Base-by-base conservation (phyloP, 2,113 vertebrate species). In the Mesocricetus auratus region DNA sequence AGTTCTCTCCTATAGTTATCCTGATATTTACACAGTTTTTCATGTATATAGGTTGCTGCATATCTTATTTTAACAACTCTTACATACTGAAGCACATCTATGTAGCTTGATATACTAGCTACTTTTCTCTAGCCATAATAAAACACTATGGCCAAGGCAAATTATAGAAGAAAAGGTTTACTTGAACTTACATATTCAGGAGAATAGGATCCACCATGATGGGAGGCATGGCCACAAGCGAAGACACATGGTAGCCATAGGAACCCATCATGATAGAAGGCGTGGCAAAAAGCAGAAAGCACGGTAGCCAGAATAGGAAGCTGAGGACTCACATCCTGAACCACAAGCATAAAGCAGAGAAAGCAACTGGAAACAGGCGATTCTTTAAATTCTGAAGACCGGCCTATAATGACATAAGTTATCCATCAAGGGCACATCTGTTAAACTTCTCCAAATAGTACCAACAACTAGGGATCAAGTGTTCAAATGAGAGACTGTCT, bases 1-100 rank as follows among this genome's bases (percentile, higher is more conserved):
- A 2, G 3, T 33, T 0, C 50, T 47, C 66, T 56, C 36, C 11
- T 42, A 39, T 1, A 2, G 26, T 66, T 10, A 22, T 19, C 0
- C 26, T 89, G 39, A 39, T 45, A 87, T 21, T 62, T 22, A 29
- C 8, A 19, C 1, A 7, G 53, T 64, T 90, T 24, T 42, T 69
- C 17, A 77, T 17, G 22, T 47, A 45, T 47, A 1, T 4, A 60
- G 47, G 1, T 33, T 77, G 0, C 74, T 74, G 1, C 77, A 82
- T 68, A 56, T 50, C 71, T 33, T 62, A 5, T 69, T 94, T 73
- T 81, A 60, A 39, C 2, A 62, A 33, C 0, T 0, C 2, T 78
- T 47, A 64, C 4, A 62, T 64, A 0, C 56, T 77, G 7, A 0
- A 87, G 56, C 3, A 56, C 4, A 58, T 83, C 36, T 1, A 3